Base-by-base conservation (phyloP, 2,113 vertebrate genomes). In the Lepus timidus region DNA sequence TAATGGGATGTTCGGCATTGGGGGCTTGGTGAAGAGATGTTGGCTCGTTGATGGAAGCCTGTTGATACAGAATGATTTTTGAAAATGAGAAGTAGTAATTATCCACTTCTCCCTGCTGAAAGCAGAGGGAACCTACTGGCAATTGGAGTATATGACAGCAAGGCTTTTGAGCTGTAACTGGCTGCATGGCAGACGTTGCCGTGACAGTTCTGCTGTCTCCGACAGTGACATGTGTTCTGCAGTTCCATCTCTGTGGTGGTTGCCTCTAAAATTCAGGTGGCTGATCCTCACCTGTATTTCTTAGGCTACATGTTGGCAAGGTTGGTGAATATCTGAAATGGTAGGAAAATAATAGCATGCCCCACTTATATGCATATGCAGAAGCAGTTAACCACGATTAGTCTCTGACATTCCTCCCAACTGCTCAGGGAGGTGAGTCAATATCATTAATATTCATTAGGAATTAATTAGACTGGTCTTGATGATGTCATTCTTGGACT, bases 61-160 rank as follows among this genome's bases (percentile, higher is more conserved):
- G 96, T 92, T 88, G 88, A 94, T 91, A 85, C 9, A 49, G 93
- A 94, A 92, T 90, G 74, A 79, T 78, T 88, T 96, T 96, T 52
- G 76, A 95, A 95, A 96, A 95, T 51, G 86, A 94, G 79, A 91
- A 85, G 85, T 64, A 94, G 58, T 96, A 96, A 96, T 97, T 96
- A 93, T 75, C 33, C 82, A 70, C 64, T 95, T 51, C 80, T 96
- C 49, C 79, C 79, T 93, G 80, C 74, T 92, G 80, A 95, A 97
- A 91, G 81, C 74, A 94, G 91, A 91, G 83, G 70, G 65, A 80
- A 93, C 78, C 83, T 96, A 6, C 91, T 88, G 94, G 88, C 82
- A 92, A 0, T 76, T 44, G 73, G 67, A 81, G 62, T 31, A 17
- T 25, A 58, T 58, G 90, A 90, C 94, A 76, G 58, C 39, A 36